Conservation (phyloP, 2,797 vertebrate genomes). For the Pangasius sanitwongsei region DNA sequence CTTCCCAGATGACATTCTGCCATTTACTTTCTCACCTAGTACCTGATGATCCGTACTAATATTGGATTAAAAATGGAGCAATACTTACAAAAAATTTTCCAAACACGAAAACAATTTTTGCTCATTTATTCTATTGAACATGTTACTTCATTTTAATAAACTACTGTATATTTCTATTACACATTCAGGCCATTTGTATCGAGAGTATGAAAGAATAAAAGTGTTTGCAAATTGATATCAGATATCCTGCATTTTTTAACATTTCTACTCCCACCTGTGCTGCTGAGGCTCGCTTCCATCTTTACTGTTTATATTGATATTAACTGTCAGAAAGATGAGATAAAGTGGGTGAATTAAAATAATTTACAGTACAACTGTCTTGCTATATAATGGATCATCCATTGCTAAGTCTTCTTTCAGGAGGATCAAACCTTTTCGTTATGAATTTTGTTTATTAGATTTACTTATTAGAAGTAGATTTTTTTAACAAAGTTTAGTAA, state of each 20-base stretch:
- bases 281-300: neutral
- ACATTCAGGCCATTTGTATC: neutral
- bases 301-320: neutral
- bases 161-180: neutral
- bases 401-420: neutral
- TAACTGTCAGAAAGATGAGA: neutral
- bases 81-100: neutral
- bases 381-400: neutral
- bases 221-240: neutral
- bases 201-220: neutral
- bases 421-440: neutral
- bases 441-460: neutral
- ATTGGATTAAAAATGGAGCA: neutral
- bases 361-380: neutral
- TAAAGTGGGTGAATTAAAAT: neutral
- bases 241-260: neutral
- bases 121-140: neutral
- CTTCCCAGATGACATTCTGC: slow-evolving; percentile 11
- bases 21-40: neutral
- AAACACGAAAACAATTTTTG: neutral
- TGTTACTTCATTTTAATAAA: neutral
- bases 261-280: neutral
- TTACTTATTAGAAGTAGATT: neutral
- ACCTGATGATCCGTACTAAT: neutral
- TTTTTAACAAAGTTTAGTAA: neutral